Base-by-base conservation (phyloP, 2,113 vertebrate species). In the Marmota monax region DNA sequence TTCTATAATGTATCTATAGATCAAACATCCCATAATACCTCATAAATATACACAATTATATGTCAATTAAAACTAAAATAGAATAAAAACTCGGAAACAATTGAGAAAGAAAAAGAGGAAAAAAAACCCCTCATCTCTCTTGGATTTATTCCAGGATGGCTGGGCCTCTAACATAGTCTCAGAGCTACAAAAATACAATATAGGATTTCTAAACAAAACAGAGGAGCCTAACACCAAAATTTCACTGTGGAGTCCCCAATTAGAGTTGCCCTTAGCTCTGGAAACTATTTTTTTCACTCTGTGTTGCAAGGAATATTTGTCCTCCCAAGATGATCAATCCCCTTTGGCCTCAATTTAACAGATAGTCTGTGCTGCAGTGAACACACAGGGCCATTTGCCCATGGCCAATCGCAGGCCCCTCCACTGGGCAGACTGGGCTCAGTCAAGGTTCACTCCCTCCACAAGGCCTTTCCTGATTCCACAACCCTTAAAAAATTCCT, bases 201-300 rank as follows among this genome's bases (percentile, higher is more conserved):
- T 80, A 94, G 85, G 34, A 76, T 96, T 87, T 96, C 93, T 90
- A 84, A 77, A 73, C 85, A 85, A 92, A 88, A 94, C 65, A 90
- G 58, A 77, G 51, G 88, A 92, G 34, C 37, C 93, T 65, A 45
- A 88, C 80, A 82, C 67, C 69, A 94, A 77, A 84, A 79, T 86
- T 92, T 82, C 78, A 92, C 51, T 74, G 63, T 58, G 17, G 56
- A 88, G 39, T 86, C 69, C 61, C 74, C 63, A 86, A 2, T 4
- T 65, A 61, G 58, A 94, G 73, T 39, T 95, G 39, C 58, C 58
- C 70, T 97, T 76, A 72, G 73, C 42, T 95, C 72, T 92, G 91
- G 65, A 96, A 96, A 90, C 39, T 85, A 56, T 70, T 65, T 80
- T 92, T 72, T 39, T 94, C 29, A 73, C 20, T 96, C 84, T 23